Conservation (phyloP, 1,140 invertebrate genomes). For the Phymastichus coffea region DNA sequence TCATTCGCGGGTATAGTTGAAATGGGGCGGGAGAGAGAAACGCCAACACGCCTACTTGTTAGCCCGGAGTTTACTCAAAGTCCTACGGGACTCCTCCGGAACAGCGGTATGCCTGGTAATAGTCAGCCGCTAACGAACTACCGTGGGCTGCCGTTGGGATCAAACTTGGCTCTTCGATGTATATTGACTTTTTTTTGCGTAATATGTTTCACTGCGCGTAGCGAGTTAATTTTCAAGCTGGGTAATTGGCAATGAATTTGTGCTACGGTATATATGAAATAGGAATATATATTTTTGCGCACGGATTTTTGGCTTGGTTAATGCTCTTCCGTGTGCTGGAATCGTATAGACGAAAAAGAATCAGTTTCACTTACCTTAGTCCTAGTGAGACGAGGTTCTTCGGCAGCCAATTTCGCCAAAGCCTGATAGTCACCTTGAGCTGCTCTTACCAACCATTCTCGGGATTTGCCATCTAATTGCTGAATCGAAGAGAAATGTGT, state of each 20-base stretch:
- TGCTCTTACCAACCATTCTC: conserved; percentile 82
- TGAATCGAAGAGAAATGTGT: conserved; percentile 38
- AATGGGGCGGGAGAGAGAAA: conserved; percentile 41
- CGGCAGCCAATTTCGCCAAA: conserved; percentile 76
- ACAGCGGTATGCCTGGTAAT: conserved; percentile 55
- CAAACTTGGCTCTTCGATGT: conserved; percentile 21
- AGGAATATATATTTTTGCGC: too few species aligned
- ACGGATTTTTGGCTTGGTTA: too few species aligned
- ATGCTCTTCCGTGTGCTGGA: too few species aligned
- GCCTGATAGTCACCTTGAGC: conserved; percentile 81
- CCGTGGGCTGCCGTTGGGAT: conserved; percentile 36
- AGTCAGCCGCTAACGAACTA: conserved; percentile 53
- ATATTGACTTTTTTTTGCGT: too few species aligned
- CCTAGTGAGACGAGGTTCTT: conserved; percentile 76
- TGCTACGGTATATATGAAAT: background rate
- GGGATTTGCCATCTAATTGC: conserved; percentile 68
- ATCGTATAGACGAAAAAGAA: background rate
- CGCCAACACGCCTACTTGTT: conserved; percentile 51
- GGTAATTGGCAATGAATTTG: background rate
- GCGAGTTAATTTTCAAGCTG: background rate
- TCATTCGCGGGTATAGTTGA: too few species aligned
- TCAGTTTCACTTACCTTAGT: conserved; percentile 82
- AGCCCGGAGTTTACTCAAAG: conserved; percentile 48
- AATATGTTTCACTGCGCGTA: too few species aligned
- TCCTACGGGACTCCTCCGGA: conserved; percentile 44